Evolutionary conservation across 1,140 invertebrate genomes (phyloP).

Genomic region (Atopsyche davidsoni): DNA sequence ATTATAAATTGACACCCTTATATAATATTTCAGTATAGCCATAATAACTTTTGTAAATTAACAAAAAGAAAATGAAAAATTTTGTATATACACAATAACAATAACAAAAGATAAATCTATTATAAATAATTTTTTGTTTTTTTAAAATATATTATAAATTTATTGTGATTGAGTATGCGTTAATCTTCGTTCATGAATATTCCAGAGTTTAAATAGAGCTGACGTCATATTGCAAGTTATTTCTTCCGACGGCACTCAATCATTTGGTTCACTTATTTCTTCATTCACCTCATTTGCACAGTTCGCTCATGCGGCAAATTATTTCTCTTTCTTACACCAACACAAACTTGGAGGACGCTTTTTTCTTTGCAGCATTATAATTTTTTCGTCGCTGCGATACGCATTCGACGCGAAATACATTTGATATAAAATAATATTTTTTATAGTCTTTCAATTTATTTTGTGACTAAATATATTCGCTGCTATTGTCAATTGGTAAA

Average conservation of each 20-base stretch:
- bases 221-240: conserved; percentile 26
- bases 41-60: too few relatives aligned
- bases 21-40: too few relatives aligned
- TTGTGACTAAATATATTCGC: too few relatives aligned
- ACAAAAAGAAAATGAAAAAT: not conserved
- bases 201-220: conserved; percentile 20
- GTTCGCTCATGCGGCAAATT: conserved; percentile 49
- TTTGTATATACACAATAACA: not conserved
- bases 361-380: conserved; percentile 17
- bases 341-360: conserved; percentile 6
- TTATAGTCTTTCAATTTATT: too few relatives aligned
- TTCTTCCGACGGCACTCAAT: conserved; percentile 40
- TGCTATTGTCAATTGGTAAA: too few relatives aligned
- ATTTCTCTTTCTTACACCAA: conserved; percentile 43
- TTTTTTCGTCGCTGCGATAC: conserved; percentile 27
- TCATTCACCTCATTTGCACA: conserved; percentile 49
- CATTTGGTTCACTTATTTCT: conserved; percentile 45
- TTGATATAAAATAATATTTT: too few relatives aligned
- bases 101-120: not conserved
- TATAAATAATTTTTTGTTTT: not conserved
- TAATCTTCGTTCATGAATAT: conserved; percentile 18
- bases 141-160: not conserved
- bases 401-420: too few relatives aligned
- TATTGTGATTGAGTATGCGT: not conserved
- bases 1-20: too few relatives aligned